Percentiles rank a stretch among this genome's conserved stretches.
Evolutionary conservation across 2,113 vertebrate species (phyloP).

Genomic region (Aphelocoma coerulescens): DNA sequence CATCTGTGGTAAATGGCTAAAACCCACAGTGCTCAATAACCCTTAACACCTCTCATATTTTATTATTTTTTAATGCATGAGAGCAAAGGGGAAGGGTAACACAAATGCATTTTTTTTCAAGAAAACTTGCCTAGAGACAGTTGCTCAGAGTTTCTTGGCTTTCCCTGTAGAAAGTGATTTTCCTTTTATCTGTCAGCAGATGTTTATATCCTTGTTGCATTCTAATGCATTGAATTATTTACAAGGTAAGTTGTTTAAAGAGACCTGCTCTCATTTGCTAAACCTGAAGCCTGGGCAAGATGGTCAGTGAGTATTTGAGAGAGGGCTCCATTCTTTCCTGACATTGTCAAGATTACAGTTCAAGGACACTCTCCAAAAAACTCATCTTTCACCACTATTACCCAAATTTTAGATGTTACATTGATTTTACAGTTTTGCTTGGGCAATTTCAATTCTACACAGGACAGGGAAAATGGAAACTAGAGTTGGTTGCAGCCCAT

Average conservation of each 20-base stretch:
- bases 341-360: not conserved
- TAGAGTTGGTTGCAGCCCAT: not conserved
- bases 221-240: not conserved
- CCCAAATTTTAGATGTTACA: not conserved
- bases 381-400: not conserved
- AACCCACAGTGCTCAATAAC: slow-evolving; percentile 11
- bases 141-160: not conserved
- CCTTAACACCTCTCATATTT: not conserved
- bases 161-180: not conserved
- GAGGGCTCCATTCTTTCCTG: not conserved
- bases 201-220: not conserved
- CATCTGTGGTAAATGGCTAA: slow-evolving; percentile 40
- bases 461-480: not conserved
- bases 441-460: not conserved
- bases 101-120: not conserved
- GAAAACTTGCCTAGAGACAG: not conserved
- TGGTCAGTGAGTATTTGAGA: not conserved
- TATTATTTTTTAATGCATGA: not conserved
- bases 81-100: not conserved
- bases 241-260: not conserved
- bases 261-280: not conserved
- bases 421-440: not conserved
- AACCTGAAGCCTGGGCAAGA: not conserved
- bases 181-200: not conserved
- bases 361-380: not conserved